phyloP scores from a whole-genome alignment of 2,888 invertebrate species.

The Microchrysa polita region DNA sequence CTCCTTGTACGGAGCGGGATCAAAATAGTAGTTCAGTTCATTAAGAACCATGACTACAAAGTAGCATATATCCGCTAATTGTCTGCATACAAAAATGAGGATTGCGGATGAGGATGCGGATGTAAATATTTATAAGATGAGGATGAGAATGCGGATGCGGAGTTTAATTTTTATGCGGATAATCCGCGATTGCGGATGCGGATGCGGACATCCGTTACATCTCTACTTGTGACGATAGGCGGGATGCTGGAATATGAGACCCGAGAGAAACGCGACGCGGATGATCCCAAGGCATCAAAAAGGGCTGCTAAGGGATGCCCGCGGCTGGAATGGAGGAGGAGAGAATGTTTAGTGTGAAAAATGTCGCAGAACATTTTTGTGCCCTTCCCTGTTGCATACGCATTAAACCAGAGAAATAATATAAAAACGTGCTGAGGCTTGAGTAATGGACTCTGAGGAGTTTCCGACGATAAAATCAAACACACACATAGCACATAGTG shows the following conservation, averaged over 20 bases:
- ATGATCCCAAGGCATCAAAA: neutral
- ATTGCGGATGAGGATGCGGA: too few relatives aligned
- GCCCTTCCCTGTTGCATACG: conserved; percentile 19
- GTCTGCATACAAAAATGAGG: too few relatives aligned
- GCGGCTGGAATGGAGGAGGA: neutral
- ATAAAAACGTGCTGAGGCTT: conserved; percentile 44
- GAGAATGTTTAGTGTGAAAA: neutral
- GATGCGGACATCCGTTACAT: too few relatives aligned
- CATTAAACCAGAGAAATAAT: conserved; percentile 44
- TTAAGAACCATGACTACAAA: too few relatives aligned
- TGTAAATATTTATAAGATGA: too few relatives aligned
- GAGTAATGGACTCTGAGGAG: conserved; percentile 43
- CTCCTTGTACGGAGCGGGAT: too few relatives aligned
- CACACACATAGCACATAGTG: conserved; percentile 40
- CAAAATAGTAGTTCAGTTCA: too few relatives aligned
- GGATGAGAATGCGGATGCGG: too few relatives aligned
- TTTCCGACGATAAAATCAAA: conserved; percentile 40
- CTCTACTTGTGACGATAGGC: conserved; percentile 25
- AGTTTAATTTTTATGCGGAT: too few relatives aligned
- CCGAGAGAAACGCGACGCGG: neutral
- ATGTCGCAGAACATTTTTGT: conserved; percentile 35
- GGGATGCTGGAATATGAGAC: neutral
- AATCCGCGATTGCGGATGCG: too few relatives aligned
- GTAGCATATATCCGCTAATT: too few relatives aligned
- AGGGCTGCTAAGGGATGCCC: neutral